Conservation (phyloP, 1,140 invertebrate genomes). For the Delia radicum region DNA sequence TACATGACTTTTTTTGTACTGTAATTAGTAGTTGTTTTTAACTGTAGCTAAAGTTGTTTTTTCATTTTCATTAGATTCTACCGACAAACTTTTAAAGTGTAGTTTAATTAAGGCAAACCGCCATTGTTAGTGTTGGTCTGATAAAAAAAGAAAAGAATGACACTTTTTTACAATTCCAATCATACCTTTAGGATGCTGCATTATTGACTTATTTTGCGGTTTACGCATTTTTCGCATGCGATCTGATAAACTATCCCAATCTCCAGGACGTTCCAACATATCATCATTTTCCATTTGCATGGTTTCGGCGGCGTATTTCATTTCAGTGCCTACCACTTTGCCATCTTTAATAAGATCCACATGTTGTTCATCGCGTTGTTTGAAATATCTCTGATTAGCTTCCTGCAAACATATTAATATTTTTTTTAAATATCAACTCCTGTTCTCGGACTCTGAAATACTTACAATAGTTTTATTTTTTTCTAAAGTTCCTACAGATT, state of each 20-base stretch:
- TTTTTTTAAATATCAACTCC: neutral
- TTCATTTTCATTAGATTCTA: too few relatives aligned
- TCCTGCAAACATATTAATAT: constrained; percentile 33
- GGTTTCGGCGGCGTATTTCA: constrained; percentile 76
- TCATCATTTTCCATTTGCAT: constrained; percentile 70
- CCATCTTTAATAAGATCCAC: constrained; percentile 77
- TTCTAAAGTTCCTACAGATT: constrained; percentile 35
- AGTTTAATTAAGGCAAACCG: too few relatives aligned
- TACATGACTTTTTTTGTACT: too few relatives aligned
- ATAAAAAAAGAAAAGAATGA: too few relatives aligned
- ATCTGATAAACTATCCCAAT: constrained; percentile 75
- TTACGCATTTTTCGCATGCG: constrained; percentile 67
- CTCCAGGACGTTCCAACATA: constrained; percentile 64
- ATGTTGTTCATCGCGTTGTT: constrained; percentile 68
- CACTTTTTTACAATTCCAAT: neutral
- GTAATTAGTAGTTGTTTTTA: too few relatives aligned
- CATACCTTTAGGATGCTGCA: constrained; percentile 55
- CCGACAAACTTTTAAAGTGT: too few relatives aligned
- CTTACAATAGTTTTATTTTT: constrained; percentile 41
- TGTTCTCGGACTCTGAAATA: neutral
- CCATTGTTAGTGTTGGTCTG: too few relatives aligned
- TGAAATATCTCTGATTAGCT: constrained; percentile 53
- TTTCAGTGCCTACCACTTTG: constrained; percentile 70
- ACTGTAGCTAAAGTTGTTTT: too few relatives aligned
- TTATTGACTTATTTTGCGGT: constrained; percentile 57